A percentile compares a stretch with the other conserved stretches of the same genome.
phyloP scores from a whole-genome alignment of 2,797 vertebrate species.

The Xiphophorus birchmanni region DNA sequence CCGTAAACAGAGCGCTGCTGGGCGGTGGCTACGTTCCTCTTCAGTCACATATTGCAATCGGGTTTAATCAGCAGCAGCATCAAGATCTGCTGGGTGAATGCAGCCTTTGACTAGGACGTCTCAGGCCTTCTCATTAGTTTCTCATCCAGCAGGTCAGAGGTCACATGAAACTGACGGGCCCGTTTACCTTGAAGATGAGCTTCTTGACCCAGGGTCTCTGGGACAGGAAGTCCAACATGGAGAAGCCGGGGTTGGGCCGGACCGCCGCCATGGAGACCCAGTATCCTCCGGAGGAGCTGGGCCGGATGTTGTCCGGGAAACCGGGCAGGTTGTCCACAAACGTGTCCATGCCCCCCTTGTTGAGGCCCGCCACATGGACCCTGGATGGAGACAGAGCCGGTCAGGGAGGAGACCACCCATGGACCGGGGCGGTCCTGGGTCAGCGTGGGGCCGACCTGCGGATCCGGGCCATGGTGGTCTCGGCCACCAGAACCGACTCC shows the following conservation, averaged over 20 bases:
- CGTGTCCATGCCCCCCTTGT: conserved; percentile 95
- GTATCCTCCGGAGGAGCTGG: conserved; percentile 92
- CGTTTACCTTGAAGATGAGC: conserved; percentile 91
- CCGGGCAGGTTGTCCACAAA: conserved; percentile 96
- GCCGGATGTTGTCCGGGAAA: conserved; percentile 93
- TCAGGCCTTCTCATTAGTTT: too few relatives aligned
- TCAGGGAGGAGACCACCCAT: background rate
- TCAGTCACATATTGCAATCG: too few relatives aligned
- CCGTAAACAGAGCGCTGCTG: too few relatives aligned
- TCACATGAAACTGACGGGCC: background rate
- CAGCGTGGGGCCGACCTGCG: conserved; percentile 77
- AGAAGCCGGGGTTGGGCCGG: conserved; percentile 92
- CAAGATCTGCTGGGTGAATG: too few relatives aligned
- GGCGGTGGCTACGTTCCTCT: too few relatives aligned
- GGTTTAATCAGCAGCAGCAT: too few relatives aligned
- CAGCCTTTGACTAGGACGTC: too few relatives aligned
- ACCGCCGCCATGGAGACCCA: conserved; percentile 92
- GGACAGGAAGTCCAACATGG: conserved; percentile 93
- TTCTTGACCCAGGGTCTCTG: conserved; percentile 94
- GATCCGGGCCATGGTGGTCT: conserved; percentile 95
- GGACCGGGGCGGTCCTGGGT: too few relatives aligned
- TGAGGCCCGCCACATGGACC: conserved; percentile 93
- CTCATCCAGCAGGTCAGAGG: background rate
- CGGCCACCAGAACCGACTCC: conserved; percentile 92
- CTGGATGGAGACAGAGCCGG: conserved; percentile 63